Percentiles rank a stretch among this genome's conserved stretches.
These are phyloP conservation scores for Drosophila setifemur DNA, from an alignment of 1,140 invertebrate species.

Conservation along the genomic window DNA sequence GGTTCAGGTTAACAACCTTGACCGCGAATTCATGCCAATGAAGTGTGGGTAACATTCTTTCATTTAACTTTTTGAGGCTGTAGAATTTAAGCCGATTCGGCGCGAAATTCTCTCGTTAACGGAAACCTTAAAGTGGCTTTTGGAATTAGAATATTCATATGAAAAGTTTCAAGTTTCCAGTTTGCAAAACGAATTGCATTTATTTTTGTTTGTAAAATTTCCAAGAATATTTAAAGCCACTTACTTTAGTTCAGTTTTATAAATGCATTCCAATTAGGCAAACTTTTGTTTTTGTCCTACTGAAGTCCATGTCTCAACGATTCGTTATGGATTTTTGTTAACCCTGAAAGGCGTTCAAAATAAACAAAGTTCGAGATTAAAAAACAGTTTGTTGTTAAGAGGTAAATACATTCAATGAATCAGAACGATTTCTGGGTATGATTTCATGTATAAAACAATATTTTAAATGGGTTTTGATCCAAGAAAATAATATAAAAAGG, in stretches of 20 bases:
- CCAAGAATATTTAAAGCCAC: not conserved
- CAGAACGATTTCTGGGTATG: not conserved
- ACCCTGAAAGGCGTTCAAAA: not conserved
- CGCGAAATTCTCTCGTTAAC: conserved; percentile 8
- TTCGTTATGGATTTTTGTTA: not conserved
- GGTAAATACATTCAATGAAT: not conserved
- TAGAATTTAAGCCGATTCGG: conserved; percentile 4
- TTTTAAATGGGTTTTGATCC: not conserved
- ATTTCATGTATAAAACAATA: not conserved
- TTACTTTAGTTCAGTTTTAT: conserved; percentile 17
- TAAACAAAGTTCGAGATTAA: not conserved
- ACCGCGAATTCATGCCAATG: conserved; percentile 56
- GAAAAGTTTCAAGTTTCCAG: not conserved
- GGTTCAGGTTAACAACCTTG: conserved; percentile 72
- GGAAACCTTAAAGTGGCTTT: not conserved
- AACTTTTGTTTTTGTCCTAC: conserved; percentile 17
- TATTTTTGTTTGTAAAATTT: not conserved
- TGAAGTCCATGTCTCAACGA: conserved; percentile 9
- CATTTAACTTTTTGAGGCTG: not conserved
- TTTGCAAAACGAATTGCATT: too few species aligned
- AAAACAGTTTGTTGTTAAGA: not conserved
- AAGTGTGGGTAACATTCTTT: conserved; percentile 18
- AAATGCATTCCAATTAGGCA: conserved; percentile 8
- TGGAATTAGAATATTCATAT: not conserved
- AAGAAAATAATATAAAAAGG: too few species aligned